Base-by-base conservation (phyloP, 2,888 invertebrate genomes). In the Agriopis leucophaearia region DNA sequence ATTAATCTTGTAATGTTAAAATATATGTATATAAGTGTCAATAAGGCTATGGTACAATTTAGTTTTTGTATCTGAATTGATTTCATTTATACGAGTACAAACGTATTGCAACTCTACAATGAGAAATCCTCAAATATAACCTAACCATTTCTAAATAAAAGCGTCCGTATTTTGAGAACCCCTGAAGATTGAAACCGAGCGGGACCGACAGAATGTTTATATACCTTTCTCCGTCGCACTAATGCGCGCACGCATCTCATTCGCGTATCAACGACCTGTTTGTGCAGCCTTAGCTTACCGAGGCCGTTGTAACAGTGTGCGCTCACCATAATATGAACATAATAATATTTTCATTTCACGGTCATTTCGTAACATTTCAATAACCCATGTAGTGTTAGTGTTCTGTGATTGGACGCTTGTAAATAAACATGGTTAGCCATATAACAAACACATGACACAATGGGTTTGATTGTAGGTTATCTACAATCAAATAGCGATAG, bases 191-290 rank as follows among this genome's bases (percentile, higher is more conserved):
- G 81, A 75, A 73, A 74, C 18, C 64, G 83, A 91, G 79, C 57
- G 81, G 79, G 86, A 88, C 66, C 69, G 73, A 67, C 68, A 75
- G 74, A 88, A 83, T 92, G 90, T 92, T 92, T 91, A 83, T 91
- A 85, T 89, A 79, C 72, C 82, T 74, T 74, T 89, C 91, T 85
- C 86, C 74, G 74, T 92, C 78, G 36, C 74, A 75, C 91, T 82
- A 85, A 87, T 81, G 86, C 84, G 81, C 74, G 81, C 81, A 80
- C 82, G 85, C 82, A 83, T 81, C 80, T 81, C 78, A 77, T 81
- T 81, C 81, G 84, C 85, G 91, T 90, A 89, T 88, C 92, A 92
- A 91, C 91, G 92, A 92, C 92, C 92, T 89, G 87, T 81, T 83
- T 84, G 85, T 80, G 84, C 84, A 85, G 83, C 85, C 81, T 85